Evolutionary conservation across 2,797 vertebrate species (phyloP).

Genomic region (Sternarchorhynchus goeldii): DNA sequence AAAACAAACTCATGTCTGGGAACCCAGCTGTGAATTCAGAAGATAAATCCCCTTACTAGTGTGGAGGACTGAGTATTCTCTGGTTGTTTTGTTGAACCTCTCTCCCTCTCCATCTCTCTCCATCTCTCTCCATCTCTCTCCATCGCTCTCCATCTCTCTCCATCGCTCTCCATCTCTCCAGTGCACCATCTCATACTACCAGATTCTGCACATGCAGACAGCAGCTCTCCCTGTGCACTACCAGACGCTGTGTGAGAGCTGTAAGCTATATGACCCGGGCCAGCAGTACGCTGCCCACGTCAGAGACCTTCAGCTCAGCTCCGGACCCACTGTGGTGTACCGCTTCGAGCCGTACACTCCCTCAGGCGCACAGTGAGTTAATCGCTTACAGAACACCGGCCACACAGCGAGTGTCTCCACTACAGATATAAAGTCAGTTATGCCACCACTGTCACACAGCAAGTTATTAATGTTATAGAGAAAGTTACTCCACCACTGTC

Average conservation of each 20-base stretch:
- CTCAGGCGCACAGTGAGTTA: slow-evolving; percentile 68
- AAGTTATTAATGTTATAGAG: too few relatives aligned
- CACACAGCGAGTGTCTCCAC: background rate
- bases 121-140: background rate
- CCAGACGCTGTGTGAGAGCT: slow-evolving; percentile 97
- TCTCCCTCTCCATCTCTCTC: background rate
- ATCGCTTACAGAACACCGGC: too few relatives aligned
- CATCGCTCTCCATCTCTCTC: too few relatives aligned
- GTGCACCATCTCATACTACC: slow-evolving; percentile 96
- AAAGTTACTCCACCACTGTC: background rate
- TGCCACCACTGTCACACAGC: background rate
- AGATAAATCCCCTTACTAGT: slow-evolving; percentile 10
- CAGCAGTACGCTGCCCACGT: slow-evolving; percentile 92
- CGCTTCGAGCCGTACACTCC: slow-evolving; percentile 85
- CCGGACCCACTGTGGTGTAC: slow-evolving; percentile 79
- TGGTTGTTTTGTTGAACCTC: background rate
- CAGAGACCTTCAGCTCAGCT: slow-evolving; percentile 82
- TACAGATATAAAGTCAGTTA: slow-evolving; percentile 64
- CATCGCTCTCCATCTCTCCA: slow-evolving; percentile 56
- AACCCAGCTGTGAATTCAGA: background rate
- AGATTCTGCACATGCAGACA: slow-evolving; percentile 95
- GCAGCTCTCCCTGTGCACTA: slow-evolving; percentile 90
- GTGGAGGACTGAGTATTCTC: background rate
- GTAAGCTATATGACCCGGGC: slow-evolving; percentile 93
- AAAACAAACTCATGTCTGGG: background rate